Evolutionary conservation across 1,140 invertebrate species (phyloP).

Genomic region (Orchestia grillus): DNA sequence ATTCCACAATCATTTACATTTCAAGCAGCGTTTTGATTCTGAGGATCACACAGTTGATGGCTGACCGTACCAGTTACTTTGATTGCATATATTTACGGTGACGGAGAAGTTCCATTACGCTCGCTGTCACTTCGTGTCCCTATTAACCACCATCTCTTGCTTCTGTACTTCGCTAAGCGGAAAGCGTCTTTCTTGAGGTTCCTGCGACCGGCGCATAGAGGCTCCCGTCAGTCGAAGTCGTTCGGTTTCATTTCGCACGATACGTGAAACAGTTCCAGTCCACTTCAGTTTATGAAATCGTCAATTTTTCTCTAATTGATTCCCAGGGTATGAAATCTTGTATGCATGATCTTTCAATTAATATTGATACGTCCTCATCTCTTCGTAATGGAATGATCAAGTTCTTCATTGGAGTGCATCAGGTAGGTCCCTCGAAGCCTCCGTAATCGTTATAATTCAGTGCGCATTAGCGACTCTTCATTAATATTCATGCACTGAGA

Average conservation of each 20-base stretch:
- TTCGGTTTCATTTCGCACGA: background rate
- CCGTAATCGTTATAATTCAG: background rate
- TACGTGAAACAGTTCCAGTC: background rate
- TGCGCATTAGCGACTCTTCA: constrained; percentile 23
- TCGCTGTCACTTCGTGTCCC: background rate
- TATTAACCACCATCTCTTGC: background rate
- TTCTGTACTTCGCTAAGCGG: background rate
- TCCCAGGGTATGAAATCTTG: background rate
- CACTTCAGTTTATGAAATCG: background rate
- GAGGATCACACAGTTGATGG: no score
- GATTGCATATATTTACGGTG: background rate
- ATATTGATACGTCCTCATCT: background rate
- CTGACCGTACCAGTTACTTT: no score
- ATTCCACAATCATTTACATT: no score
- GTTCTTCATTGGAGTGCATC: background rate
- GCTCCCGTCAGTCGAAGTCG: background rate
- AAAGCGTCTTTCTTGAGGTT: background rate
- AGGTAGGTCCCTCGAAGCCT: background rate
- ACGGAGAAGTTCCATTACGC: background rate
- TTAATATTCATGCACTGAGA: constrained; percentile 42
- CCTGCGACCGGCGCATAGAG: background rate
- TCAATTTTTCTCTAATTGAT: background rate
- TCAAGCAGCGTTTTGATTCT: no score
- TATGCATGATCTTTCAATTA: constrained; percentile 1
- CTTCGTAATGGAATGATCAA: background rate